Evolutionary conservation across 2,797 vertebrate genomes (phyloP).

Genomic region (Sorex maritimensis): DNA sequence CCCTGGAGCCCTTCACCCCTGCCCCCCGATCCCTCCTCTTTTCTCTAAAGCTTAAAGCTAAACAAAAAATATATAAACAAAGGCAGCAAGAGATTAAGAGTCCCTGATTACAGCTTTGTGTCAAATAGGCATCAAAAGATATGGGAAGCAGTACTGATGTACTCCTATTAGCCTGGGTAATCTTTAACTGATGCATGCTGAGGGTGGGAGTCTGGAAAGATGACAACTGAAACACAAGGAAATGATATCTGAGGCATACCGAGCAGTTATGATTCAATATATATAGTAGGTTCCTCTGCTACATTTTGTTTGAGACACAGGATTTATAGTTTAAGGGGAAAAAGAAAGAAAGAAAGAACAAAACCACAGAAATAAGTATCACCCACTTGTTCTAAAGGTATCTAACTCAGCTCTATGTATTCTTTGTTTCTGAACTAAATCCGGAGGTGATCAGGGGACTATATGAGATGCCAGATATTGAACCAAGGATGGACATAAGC

Average conservation of each 20-base stretch:
- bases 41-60: not conserved
- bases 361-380: conserved; percentile 47
- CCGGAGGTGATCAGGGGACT: too few relatives aligned
- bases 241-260: not conserved
- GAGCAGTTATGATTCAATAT: not conserved
- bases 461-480: too few relatives aligned
- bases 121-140: not conserved
- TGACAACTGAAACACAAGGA: not conserved
- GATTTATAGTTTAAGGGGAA: not conserved
- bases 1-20: not conserved
- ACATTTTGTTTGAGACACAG: conserved; percentile 14
- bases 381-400: not conserved
- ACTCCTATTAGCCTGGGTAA: not conserved
- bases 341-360: not conserved
- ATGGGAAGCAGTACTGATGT: not conserved
- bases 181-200: not conserved
- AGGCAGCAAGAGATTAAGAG: not conserved
- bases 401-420: not conserved
- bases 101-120: not conserved
- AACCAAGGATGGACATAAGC: too few relatives aligned
- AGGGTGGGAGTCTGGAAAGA: not conserved
- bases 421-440: too few relatives aligned
- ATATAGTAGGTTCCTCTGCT: not conserved
- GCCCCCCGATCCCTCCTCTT: too few relatives aligned
- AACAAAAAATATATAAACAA: not conserved